Conservation (phyloP, 2,797 vertebrate species). For the Nyctibius grandis region DNA sequence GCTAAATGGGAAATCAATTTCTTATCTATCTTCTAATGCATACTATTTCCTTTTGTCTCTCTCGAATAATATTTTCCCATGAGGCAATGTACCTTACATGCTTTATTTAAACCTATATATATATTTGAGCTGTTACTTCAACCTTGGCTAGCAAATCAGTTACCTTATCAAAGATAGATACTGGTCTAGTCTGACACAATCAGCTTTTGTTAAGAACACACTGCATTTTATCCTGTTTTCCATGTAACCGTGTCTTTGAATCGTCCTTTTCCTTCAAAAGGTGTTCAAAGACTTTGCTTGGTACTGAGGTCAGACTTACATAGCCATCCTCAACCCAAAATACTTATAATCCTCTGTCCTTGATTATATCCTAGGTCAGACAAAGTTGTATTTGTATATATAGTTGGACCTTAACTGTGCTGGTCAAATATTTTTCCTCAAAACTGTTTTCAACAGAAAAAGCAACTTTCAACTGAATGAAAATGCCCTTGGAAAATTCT, state of each 20-base stretch:
- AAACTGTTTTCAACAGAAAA: neutral
- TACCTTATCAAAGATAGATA: conserved; percentile 38
- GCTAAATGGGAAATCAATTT: neutral
- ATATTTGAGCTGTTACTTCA: neutral
- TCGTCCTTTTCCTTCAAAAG: neutral
- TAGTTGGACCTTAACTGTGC: neutral
- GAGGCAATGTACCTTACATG: neutral
- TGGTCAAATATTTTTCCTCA: neutral
- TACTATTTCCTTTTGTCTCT: neutral
- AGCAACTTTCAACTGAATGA: neutral
- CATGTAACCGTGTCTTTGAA: neutral
- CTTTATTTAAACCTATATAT: neutral
- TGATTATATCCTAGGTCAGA: neutral
- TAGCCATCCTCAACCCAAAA: neutral
- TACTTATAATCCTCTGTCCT: neutral
- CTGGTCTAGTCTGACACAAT: neutral
- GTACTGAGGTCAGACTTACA: neutral
- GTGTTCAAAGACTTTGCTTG: neutral
- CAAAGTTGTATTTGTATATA: neutral
- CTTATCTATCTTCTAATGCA: neutral
- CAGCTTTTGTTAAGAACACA: neutral
- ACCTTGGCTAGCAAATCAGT: neutral
- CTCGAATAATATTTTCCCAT: neutral
- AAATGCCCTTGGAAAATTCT: neutral
- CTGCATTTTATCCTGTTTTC: neutral